These are phyloP conservation scores for Pseudorectes ferrugineus DNA, from an alignment of 2,113 vertebrate species.

Conservation along the genomic window DNA sequence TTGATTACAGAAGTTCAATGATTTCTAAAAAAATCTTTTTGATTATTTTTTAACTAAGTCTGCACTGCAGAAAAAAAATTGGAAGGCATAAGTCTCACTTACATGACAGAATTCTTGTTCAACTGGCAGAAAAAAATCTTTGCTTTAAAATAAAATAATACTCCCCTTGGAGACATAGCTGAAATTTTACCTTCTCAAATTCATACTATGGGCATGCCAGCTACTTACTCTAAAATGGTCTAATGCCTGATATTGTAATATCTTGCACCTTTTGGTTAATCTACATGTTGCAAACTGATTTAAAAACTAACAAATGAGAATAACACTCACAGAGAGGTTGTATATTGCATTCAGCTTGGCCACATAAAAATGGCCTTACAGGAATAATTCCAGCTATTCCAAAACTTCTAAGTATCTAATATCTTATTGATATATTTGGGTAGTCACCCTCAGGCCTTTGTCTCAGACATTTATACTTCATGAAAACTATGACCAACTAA, in stretches of 20 bases:
- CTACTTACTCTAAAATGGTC: neutral
- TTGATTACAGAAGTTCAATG: neutral
- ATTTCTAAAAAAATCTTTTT: slow-evolving; percentile 11
- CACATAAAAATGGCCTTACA: neutral
- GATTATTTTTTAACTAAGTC: slow-evolving; percentile 22
- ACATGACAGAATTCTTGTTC: neutral
- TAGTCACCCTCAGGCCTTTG: neutral
- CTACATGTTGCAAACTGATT: neutral
- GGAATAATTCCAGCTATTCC: neutral
- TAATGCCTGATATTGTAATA: neutral
- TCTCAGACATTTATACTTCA: neutral
- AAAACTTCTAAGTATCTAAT: neutral
- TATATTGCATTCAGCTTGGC: neutral
- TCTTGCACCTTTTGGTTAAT: neutral
- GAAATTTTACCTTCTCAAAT: neutral
- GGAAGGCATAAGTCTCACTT: neutral
- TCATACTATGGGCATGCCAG: neutral
- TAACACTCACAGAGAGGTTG: neutral
- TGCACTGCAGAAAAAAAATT: neutral
- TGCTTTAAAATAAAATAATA: neutral
- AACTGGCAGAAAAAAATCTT: neutral
- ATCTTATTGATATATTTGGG: neutral
- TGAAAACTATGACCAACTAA: neutral
- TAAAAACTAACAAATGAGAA: neutral
- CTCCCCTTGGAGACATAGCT: neutral